A percentile compares a stretch with the other conserved stretches of the same genome.
These are phyloP conservation scores for Gisinianus flammeolus DNA, from an alignment of 2,888 invertebrate genomes.

Conservation along the genomic window DNA sequence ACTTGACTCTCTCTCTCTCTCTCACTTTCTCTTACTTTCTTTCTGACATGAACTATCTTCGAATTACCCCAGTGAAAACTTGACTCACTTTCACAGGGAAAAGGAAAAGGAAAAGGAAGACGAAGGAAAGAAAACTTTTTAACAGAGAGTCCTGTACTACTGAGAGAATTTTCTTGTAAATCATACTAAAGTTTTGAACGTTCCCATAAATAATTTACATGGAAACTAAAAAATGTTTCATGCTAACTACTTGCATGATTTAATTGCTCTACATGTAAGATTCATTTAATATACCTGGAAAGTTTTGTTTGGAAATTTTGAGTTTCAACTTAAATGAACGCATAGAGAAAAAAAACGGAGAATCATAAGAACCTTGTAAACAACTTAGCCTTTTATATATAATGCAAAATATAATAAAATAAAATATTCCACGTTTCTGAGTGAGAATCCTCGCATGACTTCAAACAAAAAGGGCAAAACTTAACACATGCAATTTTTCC, in stretches of 20 bases:
- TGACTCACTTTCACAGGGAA: not conserved
- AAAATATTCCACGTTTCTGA: not conserved
- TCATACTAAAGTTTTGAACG: not conserved
- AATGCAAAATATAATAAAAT: not conserved
- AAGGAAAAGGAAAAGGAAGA: slow-evolving; percentile 3
- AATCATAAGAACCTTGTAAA: not conserved
- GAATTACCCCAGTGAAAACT: not conserved
- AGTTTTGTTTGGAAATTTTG: not conserved
- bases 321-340: not conserved
- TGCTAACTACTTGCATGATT: not conserved
- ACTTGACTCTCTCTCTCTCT: not conserved
- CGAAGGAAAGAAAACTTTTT: not conserved
- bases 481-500: not conserved
- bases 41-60: not conserved
- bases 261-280: not conserved
- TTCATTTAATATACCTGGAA: not conserved
- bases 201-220: not conserved
- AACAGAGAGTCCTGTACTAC: not conserved
- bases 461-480: not conserved
- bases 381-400: not conserved
- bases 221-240: not conserved
- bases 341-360: not conserved
- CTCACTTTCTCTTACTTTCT: not conserved
- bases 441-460: too few species aligned
- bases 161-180: not conserved